These are phyloP conservation scores for Ochropacha duplaris DNA, from an alignment of 2,888 invertebrate genomes.

Conservation along the genomic window DNA sequence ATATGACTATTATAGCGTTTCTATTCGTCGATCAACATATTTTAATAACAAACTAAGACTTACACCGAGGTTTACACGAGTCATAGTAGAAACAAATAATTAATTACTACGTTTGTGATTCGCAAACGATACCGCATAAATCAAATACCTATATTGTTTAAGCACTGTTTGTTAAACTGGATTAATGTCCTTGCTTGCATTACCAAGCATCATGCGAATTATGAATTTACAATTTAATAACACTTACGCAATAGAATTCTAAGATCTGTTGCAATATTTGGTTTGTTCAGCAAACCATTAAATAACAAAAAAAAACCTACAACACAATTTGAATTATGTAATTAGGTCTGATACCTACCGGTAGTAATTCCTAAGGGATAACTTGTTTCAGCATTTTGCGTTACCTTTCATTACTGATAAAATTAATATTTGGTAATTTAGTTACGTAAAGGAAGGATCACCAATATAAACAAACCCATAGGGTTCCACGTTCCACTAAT, in stretches of 20 bases:
- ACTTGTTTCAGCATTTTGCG: background rate
- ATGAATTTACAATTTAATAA: background rate
- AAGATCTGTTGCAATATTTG: background rate
- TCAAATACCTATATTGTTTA: background rate
- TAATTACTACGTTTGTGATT: background rate
- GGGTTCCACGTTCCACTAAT: background rate
- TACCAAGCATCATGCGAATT: background rate
- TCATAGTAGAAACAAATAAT: background rate
- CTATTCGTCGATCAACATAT: background rate
- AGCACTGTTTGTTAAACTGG: background rate
- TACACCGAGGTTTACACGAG: background rate
- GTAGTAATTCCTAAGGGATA: background rate
- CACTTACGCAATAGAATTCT: background rate
- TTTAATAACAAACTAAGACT: background rate
- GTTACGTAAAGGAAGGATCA: background rate
- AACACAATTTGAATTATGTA: background rate
- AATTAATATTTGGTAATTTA: background rate
- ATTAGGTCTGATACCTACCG: background rate
- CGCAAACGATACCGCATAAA: background rate
- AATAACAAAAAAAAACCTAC: background rate
- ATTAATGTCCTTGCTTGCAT: conserved; percentile 2
- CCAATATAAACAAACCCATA: too few relatives aligned
- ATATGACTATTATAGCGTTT: background rate
- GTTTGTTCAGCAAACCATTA: background rate
- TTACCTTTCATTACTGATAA: background rate